Evolutionary conservation across 2,888 invertebrate species (phyloP), one percentile per base, ranked within the genome.

Genomic region (Neocrepidodera transversa): DNA sequence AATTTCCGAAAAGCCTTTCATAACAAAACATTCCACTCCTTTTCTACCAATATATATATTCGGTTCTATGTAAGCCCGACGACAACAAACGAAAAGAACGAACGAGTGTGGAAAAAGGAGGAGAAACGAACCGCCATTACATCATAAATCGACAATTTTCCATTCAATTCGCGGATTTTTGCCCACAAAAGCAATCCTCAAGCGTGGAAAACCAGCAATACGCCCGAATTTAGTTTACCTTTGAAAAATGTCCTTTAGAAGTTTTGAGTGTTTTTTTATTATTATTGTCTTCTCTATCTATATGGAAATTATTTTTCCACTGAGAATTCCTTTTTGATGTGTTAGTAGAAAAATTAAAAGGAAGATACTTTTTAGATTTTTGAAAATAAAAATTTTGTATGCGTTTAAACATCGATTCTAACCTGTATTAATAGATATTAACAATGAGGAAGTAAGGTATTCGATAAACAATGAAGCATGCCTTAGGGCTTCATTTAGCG

Each of bases 111-210:
- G 30, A 54, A 36, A 58, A 60, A 58, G 26, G 26, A 45, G 35
- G 54, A 23, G 45, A 54, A 54, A 54, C 54, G 36, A 14, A 47
- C 62, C 63, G 62, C 69, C 66, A 71, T 73, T 72, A 72, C 68
- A 71, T 71, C 71, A 73, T 71, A 75, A 74, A 74, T 73, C 73
- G 73, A 72, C 73, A 74, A 74, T 74, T 75, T 74, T 74, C 72
- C 72, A 72, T 73, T 72, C 73, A 72, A 71, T 75, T 74, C 72
- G 67, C 68, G 65, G 65, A 67, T 70, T 71, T 66, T 68, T 68
- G 67, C 67, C 65, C 68, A 71, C 71, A 71, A 74, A 75, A 67
- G 68, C 68, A 69, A 69, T 72, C 67, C 65, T 70, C 64, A 65
- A 67, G 68, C 65, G 66, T 68, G 70, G 69, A 70, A 67, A 71